Base-by-base conservation (phyloP, 2,797 vertebrate genomes). In the Monodelphis domestica region DNA sequence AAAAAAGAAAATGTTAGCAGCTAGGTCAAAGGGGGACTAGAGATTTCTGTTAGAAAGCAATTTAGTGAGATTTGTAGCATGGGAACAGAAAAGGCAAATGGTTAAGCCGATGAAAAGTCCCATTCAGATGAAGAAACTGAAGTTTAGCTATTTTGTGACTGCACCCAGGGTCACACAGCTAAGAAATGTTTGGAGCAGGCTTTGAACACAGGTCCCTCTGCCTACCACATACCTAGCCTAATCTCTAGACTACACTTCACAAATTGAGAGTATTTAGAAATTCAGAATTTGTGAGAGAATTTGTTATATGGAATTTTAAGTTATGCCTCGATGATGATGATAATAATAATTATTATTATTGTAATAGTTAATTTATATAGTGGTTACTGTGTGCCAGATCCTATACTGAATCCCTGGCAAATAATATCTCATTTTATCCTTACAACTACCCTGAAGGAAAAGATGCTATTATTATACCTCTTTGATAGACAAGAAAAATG, bases 31-130 rank as follows among this genome's bases (percentile, higher is more conserved):
- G 54, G 90, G 30, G 89, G 55, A 94, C 70, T 84, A 24, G 87
- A 1, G 0, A 45, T 96, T 90, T 93, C 30, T 33, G 87, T 45
- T 88, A 90, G 84, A 95, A 94, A 52, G 52, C 24, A 57, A 54
- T 92, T 90, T 94, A 94, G 94, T 87, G 91, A 92, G 50, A 53
- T 91, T 17, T 63, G 93, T 95, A 53, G 29, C 84, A 59, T 14
- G 55, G 92, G 38, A 45, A 24, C 38, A 88, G 84, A 89, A 92
- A 50, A 96, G 53, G 30, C 87, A 90, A 94, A 33, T 30, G 89
- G 87, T 91, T 90, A 94, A 91, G 24, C 5, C 24, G 56, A 92
- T 78, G 91, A 38, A 70, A 84, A 87, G 53, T 91, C 28, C 52
- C 30, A 53, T 91, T 50, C 78, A 45, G n/a, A 38, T 78, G 63